Base-by-base conservation (phyloP, 1,140 invertebrate genomes). In the Adelges cooleyi region DNA sequence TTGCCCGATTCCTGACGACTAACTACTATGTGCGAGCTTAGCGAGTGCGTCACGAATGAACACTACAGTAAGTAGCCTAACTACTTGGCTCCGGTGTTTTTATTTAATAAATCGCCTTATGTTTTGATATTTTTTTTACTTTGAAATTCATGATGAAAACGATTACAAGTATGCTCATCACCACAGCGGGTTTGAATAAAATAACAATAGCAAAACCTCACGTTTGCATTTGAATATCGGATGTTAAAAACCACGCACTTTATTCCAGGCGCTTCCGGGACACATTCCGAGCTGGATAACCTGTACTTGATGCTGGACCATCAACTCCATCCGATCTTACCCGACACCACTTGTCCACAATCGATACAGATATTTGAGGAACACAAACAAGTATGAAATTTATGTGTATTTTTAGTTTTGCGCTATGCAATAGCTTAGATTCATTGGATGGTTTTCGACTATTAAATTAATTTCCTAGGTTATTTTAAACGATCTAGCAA, bases 351-450 rank as follows among this genome's bases (percentile, higher is more conserved):
- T 62, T 86, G 86, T 74, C 79, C 84, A 23, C 82, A 87, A 73
- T 93, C 90, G 36, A 80, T 86, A 70, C 75, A 83, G 65, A 88
- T 94, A 66, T 94, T 89, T 75, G 81, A 92, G 65, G 86, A 91
- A 69, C 90, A 94, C 73, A 89, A 89, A 70, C 84, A 83, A 72
- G 82, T 85, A 70, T 75, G 71, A 8, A 17, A n/a, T n/a, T n/a
- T n/a, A n/a, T n/a, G n/a, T n/a, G n/a, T n/a, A n/a, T n/a, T n/a
- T n/a, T n/a, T n/a, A n/a, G n/a, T n/a, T n/a, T n/a, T n/a, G n/a
- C n/a, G n/a, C n/a, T n/a, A n/a, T n/a, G n/a, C n/a, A n/a, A n/a
- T n/a, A n/a, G n/a, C n/a, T n/a, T n/a, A n/a, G n/a, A n/a, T n/a
- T n/a, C n/a, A n/a, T n/a, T n/a, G n/a, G n/a, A n/a, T n/a, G n/a